Conservation (phyloP, 1,140 invertebrate genomes). For the Teleopsis dalmanni region DNA sequence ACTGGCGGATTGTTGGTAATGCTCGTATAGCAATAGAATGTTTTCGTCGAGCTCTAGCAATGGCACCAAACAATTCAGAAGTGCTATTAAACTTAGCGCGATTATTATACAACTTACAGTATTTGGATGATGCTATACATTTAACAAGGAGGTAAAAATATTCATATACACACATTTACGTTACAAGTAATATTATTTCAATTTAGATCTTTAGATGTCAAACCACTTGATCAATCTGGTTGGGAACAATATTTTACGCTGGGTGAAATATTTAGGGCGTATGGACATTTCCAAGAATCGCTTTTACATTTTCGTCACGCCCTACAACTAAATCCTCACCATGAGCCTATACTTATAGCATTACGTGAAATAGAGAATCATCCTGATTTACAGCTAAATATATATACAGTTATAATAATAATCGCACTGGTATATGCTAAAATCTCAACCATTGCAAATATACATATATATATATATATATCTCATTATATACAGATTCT, state of each 20-base stretch:
- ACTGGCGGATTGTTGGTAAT: constrained; percentile 78
- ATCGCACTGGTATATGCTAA: constrained; percentile 75
- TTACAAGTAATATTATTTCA: neutral
- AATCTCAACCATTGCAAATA: too few relatives aligned
- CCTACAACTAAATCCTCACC: constrained; percentile 72
- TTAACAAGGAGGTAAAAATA: constrained; percentile 58
- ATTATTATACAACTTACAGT: constrained; percentile 76
- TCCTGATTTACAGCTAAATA: constrained; percentile 62
- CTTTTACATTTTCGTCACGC: constrained; percentile 71
- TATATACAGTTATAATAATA: constrained; percentile 79
- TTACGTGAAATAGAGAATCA: constrained; percentile 71
- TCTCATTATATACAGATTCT: constrained; percentile 51
- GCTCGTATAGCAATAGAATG: constrained; percentile 79
- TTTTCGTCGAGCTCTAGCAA: constrained; percentile 72
- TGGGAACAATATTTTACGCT: constrained; percentile 87
- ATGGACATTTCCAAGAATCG: constrained; percentile 76
- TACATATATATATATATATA: constrained; percentile 2
- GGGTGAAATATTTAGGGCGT: constrained; percentile 76
- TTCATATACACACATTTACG: neutral
- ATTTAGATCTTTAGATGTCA: constrained; percentile 54
- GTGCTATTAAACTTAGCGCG: constrained; percentile 74
- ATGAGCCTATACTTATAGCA: constrained; percentile 66
- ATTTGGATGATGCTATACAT: constrained; percentile 81
- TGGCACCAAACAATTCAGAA: constrained; percentile 80
- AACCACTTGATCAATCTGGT: constrained; percentile 72